Percentiles rank a stretch among this genome's conserved stretches.
Evolutionary conservation across 2,797 vertebrate genomes (phyloP).

Genomic region (Thalassophryne amazonica): DNA sequence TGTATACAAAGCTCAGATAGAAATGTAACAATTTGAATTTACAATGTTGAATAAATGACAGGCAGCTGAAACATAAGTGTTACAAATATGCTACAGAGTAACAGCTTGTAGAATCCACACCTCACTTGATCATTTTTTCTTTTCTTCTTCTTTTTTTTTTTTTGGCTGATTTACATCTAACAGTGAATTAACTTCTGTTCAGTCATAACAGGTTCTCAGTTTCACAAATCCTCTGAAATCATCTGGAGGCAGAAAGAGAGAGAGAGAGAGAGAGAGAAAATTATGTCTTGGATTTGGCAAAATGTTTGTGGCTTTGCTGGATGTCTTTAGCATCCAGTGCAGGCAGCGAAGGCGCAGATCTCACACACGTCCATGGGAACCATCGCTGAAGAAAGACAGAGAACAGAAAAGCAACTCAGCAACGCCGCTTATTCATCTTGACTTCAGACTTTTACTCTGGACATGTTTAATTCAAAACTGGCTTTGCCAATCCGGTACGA

Average conservation of each 20-base stretch:
- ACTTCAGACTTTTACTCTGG: not conserved
- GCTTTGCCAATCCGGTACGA: no score
- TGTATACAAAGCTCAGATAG: constrained; percentile 33
- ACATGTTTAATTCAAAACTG: not conserved
- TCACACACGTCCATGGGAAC: constrained; percentile 76
- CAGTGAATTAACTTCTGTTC: not conserved
- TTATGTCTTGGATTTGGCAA: constrained; percentile 24
- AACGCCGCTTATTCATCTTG: not conserved
- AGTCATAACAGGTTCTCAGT: no score
- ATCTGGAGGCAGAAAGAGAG: constrained; percentile 3
- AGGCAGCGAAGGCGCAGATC: constrained; percentile 80
- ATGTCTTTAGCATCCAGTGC: constrained; percentile 73
- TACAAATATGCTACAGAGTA: constrained; percentile 50
- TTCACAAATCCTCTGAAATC: not conserved
- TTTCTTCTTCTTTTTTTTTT: not conserved
- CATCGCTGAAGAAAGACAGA: constrained; percentile 43
- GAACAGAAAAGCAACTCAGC: not conserved
- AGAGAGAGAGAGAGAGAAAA: constrained; percentile 23
- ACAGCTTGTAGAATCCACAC: constrained; percentile 56
- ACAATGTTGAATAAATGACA: constrained; percentile 22
- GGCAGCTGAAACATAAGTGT: constrained; percentile 22
- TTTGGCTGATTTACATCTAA: not conserved
- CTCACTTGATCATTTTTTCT: constrained; percentile 3
- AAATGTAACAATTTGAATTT: constrained; percentile 68
- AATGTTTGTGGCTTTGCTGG: not conserved